Percentiles rank a stretch among this genome's conserved stretches.
phyloP scores from a whole-genome alignment of 1,140 invertebrate genomes.

The Contarinia nasturtii region DNA sequence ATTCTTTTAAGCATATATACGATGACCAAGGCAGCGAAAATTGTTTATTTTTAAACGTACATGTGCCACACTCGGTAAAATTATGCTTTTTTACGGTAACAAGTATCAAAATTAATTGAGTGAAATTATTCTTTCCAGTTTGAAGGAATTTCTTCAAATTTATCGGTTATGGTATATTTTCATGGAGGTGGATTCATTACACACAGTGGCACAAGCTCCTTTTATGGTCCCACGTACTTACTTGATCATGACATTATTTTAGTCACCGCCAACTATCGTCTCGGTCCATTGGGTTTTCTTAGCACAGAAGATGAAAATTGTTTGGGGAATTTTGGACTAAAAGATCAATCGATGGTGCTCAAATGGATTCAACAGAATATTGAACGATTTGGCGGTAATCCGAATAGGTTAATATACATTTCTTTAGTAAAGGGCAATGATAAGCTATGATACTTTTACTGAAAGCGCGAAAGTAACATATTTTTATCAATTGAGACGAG shows the following conservation, averaged over 20 bases:
- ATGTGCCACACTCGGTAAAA: conserved; percentile 38
- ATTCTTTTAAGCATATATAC: conserved; percentile 39
- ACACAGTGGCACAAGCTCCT: conserved; percentile 28
- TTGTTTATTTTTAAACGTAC: conserved; percentile 73
- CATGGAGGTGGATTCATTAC: conserved; percentile 47
- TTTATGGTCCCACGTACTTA: conserved; percentile 35
- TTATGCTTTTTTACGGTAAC: too few species aligned
- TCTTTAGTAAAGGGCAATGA: conserved; percentile 9
- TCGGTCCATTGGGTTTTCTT: conserved; percentile 42
- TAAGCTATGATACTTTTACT: too few species aligned
- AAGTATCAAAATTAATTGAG: too few species aligned
- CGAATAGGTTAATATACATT: conserved; percentile 11
- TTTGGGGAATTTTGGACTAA: conserved; percentile 39
- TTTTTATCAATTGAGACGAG: too few species aligned
- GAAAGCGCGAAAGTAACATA: too few species aligned
- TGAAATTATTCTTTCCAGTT: conserved; percentile 31
- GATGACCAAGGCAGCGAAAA: conserved; percentile 51
- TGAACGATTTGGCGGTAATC: conserved; percentile 32
- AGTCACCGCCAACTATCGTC: conserved; percentile 47
- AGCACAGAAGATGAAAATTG: conserved; percentile 28
- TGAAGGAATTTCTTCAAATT: not conserved
- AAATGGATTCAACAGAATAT: conserved; percentile 39
- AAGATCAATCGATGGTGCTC: conserved; percentile 38
- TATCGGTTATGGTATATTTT: conserved; percentile 48
- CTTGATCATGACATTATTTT: conserved; percentile 40